phyloP scores from a whole-genome alignment of 53 echinoderm and acorn worm genomes.

The Henricia sp. region DNA sequence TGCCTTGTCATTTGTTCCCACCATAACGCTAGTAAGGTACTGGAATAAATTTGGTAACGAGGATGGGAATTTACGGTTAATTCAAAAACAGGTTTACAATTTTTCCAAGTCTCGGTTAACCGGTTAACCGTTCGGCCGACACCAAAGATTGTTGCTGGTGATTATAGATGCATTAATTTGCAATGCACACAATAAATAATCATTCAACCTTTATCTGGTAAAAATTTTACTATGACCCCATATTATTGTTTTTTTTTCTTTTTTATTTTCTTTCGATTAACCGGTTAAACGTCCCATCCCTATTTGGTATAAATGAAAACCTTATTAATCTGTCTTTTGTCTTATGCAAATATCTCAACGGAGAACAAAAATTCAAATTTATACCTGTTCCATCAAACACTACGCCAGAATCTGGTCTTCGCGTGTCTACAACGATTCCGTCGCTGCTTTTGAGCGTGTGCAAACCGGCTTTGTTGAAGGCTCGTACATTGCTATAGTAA shows the following conservation, averaged over 20 bases:
- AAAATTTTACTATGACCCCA: no score
- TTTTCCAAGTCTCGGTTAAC: no score
- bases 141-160: no score
- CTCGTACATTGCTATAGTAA: constrained; percentile 64
- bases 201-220: no score
- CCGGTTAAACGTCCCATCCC: no score
- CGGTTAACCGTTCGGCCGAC: no score
- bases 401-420: constrained; percentile 29
- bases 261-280: background rate
- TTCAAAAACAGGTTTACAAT: no score
- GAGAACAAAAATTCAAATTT: no score
- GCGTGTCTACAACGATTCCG: constrained; percentile 50
- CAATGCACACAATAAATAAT: background rate
- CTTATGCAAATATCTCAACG: no score
- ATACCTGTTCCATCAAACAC: constrained; percentile 60
- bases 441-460: constrained; percentile 52
- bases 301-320: no score
- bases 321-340: background rate
- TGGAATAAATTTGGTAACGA: background rate
- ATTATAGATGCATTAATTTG: background rate
- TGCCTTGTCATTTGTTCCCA: no score
- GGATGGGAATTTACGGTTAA: no score
- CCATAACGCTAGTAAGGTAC: background rate
- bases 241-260: background rate
- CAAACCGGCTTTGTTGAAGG: constrained; percentile 61